These are phyloP conservation scores for Ctenopoma multispine DNA, from an alignment of 2,797 vertebrate species.

Conservation along the genomic window DNA sequence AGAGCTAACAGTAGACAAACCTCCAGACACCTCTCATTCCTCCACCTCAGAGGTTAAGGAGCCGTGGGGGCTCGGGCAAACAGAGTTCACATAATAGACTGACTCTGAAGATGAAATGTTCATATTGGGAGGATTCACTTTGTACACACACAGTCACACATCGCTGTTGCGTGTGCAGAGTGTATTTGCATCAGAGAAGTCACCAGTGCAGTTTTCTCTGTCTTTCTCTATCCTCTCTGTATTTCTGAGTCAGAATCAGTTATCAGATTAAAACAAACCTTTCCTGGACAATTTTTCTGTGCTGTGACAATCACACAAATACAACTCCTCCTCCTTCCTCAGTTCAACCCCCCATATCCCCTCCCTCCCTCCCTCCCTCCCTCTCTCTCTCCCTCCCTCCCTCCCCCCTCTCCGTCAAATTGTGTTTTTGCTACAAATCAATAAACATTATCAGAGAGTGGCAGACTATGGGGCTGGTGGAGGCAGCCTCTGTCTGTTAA, in stretches of 20 bases:
- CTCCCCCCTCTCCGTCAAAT: conserved; percentile 80
- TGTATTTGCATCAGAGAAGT: conserved; percentile 19
- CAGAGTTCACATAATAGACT: conserved; percentile 71
- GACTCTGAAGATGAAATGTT: conserved; percentile 63
- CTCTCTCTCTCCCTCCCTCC: conserved; percentile 31
- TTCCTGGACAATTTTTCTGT: conserved; percentile 42
- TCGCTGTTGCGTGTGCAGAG: conserved; percentile 2
- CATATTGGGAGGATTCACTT: conserved; percentile 48
- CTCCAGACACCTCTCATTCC: conserved; percentile 66
- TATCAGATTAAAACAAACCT: conserved; percentile 26
- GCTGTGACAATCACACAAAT: conserved; percentile 68
- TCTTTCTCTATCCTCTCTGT: not conserved
- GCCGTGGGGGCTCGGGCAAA: conserved; percentile 67
- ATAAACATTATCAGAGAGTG: conserved; percentile 88
- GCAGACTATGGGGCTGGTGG: conserved; percentile 83
- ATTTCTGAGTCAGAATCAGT: not conserved
- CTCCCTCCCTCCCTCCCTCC: too few relatives aligned
- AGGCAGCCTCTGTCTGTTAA: conserved; percentile 81
- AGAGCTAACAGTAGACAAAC: conserved; percentile 71
- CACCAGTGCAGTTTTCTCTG: not conserved
- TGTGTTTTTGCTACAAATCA: conserved; percentile 84
- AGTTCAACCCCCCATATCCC: not conserved
- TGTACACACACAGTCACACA: not conserved
- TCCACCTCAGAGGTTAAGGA: conserved; percentile 57
- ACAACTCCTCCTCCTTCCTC: conserved; percentile 9